Evolutionary conservation across 2,888 invertebrate species (phyloP).

Genomic region (Cheiracanthium punctorium): DNA sequence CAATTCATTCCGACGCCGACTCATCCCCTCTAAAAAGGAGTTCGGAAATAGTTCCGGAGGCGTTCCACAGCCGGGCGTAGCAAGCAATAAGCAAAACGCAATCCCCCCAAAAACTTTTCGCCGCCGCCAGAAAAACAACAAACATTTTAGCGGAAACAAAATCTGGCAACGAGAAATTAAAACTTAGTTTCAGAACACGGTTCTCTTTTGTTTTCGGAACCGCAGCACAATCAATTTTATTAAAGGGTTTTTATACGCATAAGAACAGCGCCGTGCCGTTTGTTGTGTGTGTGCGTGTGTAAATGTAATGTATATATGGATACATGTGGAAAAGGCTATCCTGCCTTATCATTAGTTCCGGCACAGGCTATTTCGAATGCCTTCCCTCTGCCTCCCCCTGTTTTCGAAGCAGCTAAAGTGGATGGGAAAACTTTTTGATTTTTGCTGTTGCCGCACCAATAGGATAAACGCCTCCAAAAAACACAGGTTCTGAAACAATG

Average conservation of each 20-base stretch:
- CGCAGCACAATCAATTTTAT: conserved; percentile 12
- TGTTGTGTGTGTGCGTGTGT: neutral
- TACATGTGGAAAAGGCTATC: neutral
- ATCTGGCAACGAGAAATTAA: conserved; percentile 1
- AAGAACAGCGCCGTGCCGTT: neutral
- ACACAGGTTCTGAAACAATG: conserved; percentile 3
- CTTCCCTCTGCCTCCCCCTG: neutral
- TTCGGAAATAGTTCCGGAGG: neutral
- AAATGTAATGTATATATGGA: neutral
- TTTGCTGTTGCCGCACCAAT: conserved; percentile 6
- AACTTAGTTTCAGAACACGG: conserved; percentile 4
- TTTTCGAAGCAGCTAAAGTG: neutral
- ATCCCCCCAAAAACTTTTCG: neutral
- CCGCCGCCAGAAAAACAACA: neutral
- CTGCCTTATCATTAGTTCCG: conserved; percentile 17
- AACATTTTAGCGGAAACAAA: neutral
- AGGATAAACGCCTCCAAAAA: neutral
- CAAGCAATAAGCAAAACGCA: too few relatives aligned
- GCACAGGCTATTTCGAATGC: neutral
- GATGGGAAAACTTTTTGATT: conserved; percentile 13
- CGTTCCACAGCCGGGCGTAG: neutral
- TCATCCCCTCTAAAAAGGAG: neutral
- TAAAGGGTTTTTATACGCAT: conserved; percentile 8
- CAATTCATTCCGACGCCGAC: conserved; percentile 1
- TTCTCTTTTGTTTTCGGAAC: neutral